Evolutionary conservation across 2,113 vertebrate species (phyloP), one percentile per base, ranked within the genome.

Genomic region (Sapayoa aenigma): DNA sequence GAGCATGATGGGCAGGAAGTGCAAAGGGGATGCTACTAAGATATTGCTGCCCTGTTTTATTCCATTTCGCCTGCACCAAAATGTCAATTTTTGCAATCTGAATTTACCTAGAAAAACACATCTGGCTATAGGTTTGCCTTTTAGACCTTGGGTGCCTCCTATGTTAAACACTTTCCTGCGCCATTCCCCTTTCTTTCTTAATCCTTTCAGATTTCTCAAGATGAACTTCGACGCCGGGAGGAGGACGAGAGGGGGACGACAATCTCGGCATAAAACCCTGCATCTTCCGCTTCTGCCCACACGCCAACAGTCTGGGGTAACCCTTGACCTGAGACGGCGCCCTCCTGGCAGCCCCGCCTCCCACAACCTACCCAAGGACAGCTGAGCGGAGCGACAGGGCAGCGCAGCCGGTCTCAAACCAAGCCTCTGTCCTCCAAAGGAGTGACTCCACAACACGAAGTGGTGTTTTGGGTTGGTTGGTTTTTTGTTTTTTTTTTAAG

Each of bases 141-240:
- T 39, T 8, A 69, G 30, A 84, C 50, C 46, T 7, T 11, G 25
- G 30, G 21, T 31, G 33, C 6, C 39, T 86, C 39, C 42, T 73
- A 24, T 16, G 4, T 16, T 33, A 47, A 76, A 12, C 39, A 30
- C 18, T 30, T 23, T 67, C 65, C 47, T 21, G 24, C 72, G 33
- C 28, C 42, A 19, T 71, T 25, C 62, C 28, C 17, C 4, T 2
- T 4, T 11, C 37, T 39, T 50, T 37, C 18, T 76, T 13, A 73
- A 41, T 22, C 25, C 19, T 58, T 59, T 35, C 30, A 10, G 22
- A 24, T 30, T 49, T 59, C 55, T 74, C 50, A 28, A 21, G 6
- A 68, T 5, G 9, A 53, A 14, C 49, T 53, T 9, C 7, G 19
- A 0, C 0, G 11, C 0, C 1, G 9, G 2, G 3, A 1, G 13